Conservation (phyloP, 1,140 invertebrate genomes). For the Magallana ariakensis region DNA sequence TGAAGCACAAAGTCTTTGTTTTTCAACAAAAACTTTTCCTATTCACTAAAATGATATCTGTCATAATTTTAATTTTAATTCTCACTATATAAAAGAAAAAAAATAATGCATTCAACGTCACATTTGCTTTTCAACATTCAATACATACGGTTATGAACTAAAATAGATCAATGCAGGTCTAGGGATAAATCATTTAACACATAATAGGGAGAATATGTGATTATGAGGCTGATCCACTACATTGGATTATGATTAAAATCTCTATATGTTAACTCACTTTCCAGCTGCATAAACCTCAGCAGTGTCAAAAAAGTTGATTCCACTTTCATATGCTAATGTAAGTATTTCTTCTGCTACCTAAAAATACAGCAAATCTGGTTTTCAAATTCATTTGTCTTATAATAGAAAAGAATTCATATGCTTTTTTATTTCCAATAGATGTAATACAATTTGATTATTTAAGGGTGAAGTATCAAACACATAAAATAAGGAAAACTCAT, state of each 20-base stretch:
- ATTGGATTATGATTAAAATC: not conserved
- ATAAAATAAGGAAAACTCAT: too few relatives aligned
- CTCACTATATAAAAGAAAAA: too few relatives aligned
- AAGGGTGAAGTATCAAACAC: too few relatives aligned
- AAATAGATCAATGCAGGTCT: conserved; percentile 28
- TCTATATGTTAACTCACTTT: conserved; percentile 74
- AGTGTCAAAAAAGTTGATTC: conserved; percentile 97
- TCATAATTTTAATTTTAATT: too few relatives aligned
- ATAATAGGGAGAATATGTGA: not conserved
- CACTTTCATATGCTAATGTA: conserved; percentile 95
- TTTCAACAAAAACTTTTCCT: too few relatives aligned
- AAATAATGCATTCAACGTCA: not conserved
- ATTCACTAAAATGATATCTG: too few relatives aligned
- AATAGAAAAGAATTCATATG: not conserved
- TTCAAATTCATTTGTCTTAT: too few relatives aligned
- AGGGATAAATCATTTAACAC: conserved; percentile 13
- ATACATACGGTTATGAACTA: not conserved
- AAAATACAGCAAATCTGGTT: conserved; percentile 5
- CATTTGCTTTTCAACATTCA: conserved; percentile 3
- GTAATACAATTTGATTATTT: too few relatives aligned
- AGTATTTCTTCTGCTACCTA: conserved; percentile 91
- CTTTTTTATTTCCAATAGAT: not conserved
- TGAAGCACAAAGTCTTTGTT: too few relatives aligned
- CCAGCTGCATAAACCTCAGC: conserved; percentile 96
- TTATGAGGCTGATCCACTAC: conserved; percentile 1